Evolutionary conservation across 2,888 invertebrate genomes (phyloP).

Genomic region (Plusia festucae): DNA sequence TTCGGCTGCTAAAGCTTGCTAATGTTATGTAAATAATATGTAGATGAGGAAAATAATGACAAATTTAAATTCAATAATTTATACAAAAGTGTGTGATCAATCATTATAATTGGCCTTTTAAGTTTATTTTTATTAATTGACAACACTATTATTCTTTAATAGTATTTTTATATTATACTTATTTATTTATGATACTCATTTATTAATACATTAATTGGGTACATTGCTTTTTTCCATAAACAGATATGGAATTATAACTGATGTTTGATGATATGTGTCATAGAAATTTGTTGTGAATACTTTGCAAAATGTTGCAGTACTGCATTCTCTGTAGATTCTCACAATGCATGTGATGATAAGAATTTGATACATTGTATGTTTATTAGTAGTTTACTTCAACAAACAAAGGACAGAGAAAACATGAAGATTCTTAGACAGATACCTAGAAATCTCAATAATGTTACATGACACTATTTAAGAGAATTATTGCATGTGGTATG

Average conservation of each 20-base stretch:
- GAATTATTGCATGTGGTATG: background rate
- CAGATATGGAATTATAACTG: background rate
- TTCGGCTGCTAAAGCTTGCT: background rate
- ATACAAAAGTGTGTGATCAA: constrained; percentile 1
- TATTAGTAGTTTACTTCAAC: constrained; percentile 24
- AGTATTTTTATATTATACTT: background rate
- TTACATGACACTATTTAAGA: constrained; percentile 10
- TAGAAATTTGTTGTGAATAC: background rate
- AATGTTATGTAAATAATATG: constrained; percentile 2
- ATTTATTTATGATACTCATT: background rate
- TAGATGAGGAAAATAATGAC: background rate
- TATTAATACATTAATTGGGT: constrained; percentile 5
- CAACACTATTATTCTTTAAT: background rate
- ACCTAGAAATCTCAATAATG: constrained; percentile 48
- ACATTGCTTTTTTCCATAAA: background rate
- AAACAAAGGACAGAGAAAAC: constrained; percentile 28
- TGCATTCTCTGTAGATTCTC: constrained; percentile 1
- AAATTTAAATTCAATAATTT: constrained; percentile 6
- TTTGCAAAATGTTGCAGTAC: background rate
- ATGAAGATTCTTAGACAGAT: constrained; percentile 32
- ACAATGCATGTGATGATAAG: constrained; percentile 8
- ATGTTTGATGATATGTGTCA: constrained; percentile 10
- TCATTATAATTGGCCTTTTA: background rate
- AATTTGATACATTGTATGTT: constrained; percentile 16
- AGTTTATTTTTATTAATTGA: background rate